phyloP scores from a whole-genome alignment of 1,140 invertebrate species.

The Rhagoletis zephyria region DNA sequence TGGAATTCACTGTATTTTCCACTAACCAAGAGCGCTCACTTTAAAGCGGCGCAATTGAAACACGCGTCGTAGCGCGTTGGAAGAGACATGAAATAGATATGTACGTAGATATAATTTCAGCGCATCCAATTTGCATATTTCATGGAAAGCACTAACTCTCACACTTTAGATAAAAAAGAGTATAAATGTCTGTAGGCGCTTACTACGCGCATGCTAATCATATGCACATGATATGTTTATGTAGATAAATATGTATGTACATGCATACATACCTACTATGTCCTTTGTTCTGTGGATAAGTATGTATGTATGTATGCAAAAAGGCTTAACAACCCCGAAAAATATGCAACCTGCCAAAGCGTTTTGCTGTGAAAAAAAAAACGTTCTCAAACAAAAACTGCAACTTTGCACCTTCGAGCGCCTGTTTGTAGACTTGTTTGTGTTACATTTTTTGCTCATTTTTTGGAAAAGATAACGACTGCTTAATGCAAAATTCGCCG shows the following conservation, averaged over 20 bases:
- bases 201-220: background rate
- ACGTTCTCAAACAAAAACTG: background rate
- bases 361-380: background rate
- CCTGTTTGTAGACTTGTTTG: background rate
- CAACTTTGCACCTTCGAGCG: background rate
- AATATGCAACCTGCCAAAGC: conserved; percentile 4
- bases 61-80: no score
- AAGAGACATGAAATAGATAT: background rate
- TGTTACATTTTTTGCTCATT: background rate
- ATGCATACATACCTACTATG: background rate
- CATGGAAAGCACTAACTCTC: background rate
- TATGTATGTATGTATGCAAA: background rate
- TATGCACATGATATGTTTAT: background rate
- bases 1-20: no score
- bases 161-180: background rate
- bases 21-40: no score
- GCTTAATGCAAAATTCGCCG: background rate
- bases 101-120: background rate
- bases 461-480: background rate
- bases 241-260: background rate
- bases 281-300: background rate
- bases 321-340: background rate
- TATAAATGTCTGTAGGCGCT: background rate
- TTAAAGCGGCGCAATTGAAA: no score
- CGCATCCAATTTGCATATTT: conserved; percentile 38